phyloP scores from a whole-genome alignment of 2,113 vertebrate genomes.

The Carlito syrichta region DNA sequence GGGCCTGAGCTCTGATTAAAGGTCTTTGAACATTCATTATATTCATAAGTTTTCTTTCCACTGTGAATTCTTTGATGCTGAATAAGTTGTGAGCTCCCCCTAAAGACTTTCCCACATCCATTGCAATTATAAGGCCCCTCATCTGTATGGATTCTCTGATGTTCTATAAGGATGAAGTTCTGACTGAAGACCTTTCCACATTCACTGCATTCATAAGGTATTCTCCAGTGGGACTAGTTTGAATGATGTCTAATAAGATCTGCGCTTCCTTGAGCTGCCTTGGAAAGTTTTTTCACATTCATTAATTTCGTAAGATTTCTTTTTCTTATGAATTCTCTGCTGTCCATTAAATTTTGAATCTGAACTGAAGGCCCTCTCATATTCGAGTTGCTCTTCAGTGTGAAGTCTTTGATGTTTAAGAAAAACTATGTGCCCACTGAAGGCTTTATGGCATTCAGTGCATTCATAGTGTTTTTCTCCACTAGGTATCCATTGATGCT shows the following conservation, averaged over 20 bases:
- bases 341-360: constrained; percentile 3
- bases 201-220: constrained; percentile 40
- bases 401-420: constrained; percentile 35
- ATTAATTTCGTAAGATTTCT: background rate
- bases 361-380: background rate
- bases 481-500: too few species aligned
- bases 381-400: background rate
- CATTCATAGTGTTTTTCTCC: constrained; percentile 41
- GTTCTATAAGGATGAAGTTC: constrained; percentile 1
- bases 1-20: background rate
- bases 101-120: background rate
- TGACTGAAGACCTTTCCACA: constrained; percentile 59
- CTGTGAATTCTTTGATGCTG: background rate
- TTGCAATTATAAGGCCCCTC: constrained; percentile 54
- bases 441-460: background rate
- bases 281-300: constrained; percentile 7
- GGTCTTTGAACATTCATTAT: background rate
- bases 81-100: background rate
- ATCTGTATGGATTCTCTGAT: constrained; percentile 58
- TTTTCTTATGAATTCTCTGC: background rate
- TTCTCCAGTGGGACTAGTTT: constrained; percentile 55
- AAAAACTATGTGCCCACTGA: constrained; percentile 9
- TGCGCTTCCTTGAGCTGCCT: constrained; percentile 17
- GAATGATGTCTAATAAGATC: constrained; percentile 58
- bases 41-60: background rate